phyloP scores from a whole-genome alignment of 2,113 vertebrate species.

The Triplophysa siluroides region DNA sequence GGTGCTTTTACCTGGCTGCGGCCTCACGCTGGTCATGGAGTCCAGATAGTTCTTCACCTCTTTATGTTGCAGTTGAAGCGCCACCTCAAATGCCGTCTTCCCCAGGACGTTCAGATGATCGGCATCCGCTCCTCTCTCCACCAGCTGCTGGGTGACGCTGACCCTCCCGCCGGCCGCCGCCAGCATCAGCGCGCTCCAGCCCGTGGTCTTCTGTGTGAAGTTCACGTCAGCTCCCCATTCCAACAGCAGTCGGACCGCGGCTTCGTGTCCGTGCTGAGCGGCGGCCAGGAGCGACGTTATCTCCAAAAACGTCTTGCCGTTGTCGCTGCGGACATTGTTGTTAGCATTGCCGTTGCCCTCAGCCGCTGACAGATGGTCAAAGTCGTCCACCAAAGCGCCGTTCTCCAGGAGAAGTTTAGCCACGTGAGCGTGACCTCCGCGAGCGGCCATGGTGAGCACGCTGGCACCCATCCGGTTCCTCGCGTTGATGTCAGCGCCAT shows the following conservation, averaged over 20 bases:
- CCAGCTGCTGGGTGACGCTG: conserved; percentile 84
- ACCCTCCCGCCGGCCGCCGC: conserved; percentile 84
- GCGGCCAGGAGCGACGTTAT: conserved; percentile 88
- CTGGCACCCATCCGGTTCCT: conserved; percentile 92
- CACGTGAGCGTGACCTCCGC: conserved; percentile 86
- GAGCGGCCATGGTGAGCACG: conserved; percentile 87
- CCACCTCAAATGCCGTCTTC: conserved; percentile 91
- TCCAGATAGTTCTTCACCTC: conserved; percentile 89
- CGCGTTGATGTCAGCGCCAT: conserved; percentile 90
- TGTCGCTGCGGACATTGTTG: conserved; percentile 65
- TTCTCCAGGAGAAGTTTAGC: conserved; percentile 89
- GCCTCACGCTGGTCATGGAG: conserved; percentile 87
- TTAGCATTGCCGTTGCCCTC: conserved; percentile 66
- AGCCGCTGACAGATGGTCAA: conserved; percentile 74
- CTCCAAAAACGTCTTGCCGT: conserved; percentile 79
- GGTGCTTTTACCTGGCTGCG: conserved; percentile 82
- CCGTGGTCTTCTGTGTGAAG: conserved; percentile 78
- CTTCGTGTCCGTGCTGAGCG: conserved; percentile 88
- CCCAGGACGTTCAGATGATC: conserved; percentile 86
- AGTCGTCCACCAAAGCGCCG: conserved; percentile 85
- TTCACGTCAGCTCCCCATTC: conserved; percentile 93
- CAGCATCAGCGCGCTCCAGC: conserved; percentile 93
- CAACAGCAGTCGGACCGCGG: conserved; percentile 79
- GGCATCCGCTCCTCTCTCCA: conserved; percentile 88
- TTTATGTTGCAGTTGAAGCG: conserved; percentile 85